Base-by-base conservation (phyloP, 2,888 invertebrate species). In the Drosophila buzzatii region DNA sequence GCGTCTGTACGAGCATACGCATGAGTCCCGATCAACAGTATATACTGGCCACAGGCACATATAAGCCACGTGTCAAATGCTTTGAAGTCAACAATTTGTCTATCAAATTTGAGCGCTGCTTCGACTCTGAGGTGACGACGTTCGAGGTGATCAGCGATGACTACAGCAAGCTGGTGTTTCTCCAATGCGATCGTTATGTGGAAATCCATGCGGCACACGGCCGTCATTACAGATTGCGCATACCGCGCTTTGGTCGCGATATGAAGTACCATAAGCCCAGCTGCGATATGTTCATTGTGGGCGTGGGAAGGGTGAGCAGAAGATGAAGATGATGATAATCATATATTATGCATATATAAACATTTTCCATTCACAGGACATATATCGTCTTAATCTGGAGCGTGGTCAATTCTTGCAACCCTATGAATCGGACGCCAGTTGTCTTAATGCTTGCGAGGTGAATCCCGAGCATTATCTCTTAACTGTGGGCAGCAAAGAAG, bases 131-230 rank as follows among this genome's bases (percentile, higher is more conserved):
- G 94, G 97, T 98, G 52, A 95, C 99, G n/a, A 96, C 97, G 73
- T 98, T 99, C 94, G 96, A 97, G 93, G 95, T 97, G 81, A 94
- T 99, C 39, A 98, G 98, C 85, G 98, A 99, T 88, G 99, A 99
- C 93, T 99, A 98, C 91, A 96, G 97, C 81, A 99, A 99, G 95
- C 93, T 99, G 91, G 93, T 93, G 56, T 96, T 98, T 91, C 93
- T 98, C 31, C 97, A 98, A 92, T 95, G 95, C 91, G 97, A 98
- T 92, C 95, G 99, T 47, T 98, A 96, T 93, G 94, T 99, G 12
- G 99, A 99, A 94, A 97, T 99, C 91, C 99, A 99, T 94, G 96
- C 97, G 31, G 97, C 97, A 49, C 97, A 97, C 93, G 99, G 99
- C 0, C 94, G 98, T 52, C 98, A 99, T 92, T 97, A 97, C 91